These are phyloP conservation scores for Chionodraco myersi DNA, from an alignment of 2,113 vertebrate species.

Conservation along the genomic window DNA sequence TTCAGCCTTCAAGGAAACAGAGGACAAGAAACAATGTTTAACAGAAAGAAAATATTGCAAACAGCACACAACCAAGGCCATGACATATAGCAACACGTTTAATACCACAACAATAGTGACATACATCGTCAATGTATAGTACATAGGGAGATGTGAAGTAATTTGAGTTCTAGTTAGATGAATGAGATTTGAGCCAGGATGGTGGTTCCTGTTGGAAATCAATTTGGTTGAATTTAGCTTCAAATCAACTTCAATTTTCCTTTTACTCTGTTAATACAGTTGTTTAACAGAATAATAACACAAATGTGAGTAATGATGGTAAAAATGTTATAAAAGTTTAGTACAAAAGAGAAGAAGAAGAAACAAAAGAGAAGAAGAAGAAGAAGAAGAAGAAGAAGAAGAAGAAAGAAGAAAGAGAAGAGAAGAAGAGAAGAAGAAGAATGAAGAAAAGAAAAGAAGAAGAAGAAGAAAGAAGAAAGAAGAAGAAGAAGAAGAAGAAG, in stretches of 20 bases:
- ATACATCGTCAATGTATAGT: background rate
- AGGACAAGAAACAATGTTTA: background rate
- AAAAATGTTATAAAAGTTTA: background rate
- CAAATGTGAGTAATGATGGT: fast-evolving
- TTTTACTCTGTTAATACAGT: background rate
- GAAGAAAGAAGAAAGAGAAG: too few species aligned
- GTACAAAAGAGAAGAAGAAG: background rate
- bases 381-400: too few species aligned
- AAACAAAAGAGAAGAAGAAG: too few species aligned
- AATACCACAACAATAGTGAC: too few species aligned
- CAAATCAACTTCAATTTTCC: background rate
- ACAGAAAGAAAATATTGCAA: background rate
- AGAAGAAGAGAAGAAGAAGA: too few species aligned
- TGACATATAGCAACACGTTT: background rate
- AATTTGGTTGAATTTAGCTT: background rate
- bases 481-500: background rate
- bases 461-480: background rate
- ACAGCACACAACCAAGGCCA: background rate
- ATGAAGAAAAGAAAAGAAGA: too few species aligned
- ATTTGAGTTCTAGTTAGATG: background rate
- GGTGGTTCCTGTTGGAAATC: background rate
- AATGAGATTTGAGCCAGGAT: background rate
- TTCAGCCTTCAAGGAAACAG: background rate
- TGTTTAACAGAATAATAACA: background rate
- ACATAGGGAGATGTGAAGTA: too few species aligned